phyloP scores from a whole-genome alignment of 2,113 vertebrate genomes.

The human (Homo sapiens) region GRCh38 chr14:38123501-38124000 shows the following conservation, averaged over 20 bases:
- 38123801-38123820: constrained; percentile 15
- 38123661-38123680: not conserved
- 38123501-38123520: not conserved
- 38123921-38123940: not conserved
- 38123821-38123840: not conserved
- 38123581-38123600: not conserved
- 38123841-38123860: not conserved
- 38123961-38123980: not conserved
- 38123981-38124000: not conserved
- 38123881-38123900: not conserved
- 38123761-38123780: not conserved
- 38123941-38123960: not conserved
- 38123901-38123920: not conserved
- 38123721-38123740: not conserved
- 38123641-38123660: not conserved
- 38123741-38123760: not conserved
- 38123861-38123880: not conserved
- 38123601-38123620: not conserved
- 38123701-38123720: not conserved
- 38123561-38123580: not conserved
- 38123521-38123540: not conserved
- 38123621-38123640: not conserved
- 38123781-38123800: not conserved
- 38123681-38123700: not conserved
- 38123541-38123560: not conserved